A percentile compares a stretch with the other conserved stretches of the same genome.
Evolutionary conservation across 1,140 invertebrate species (phyloP).

Genomic region (Apis laboriosa): DNA sequence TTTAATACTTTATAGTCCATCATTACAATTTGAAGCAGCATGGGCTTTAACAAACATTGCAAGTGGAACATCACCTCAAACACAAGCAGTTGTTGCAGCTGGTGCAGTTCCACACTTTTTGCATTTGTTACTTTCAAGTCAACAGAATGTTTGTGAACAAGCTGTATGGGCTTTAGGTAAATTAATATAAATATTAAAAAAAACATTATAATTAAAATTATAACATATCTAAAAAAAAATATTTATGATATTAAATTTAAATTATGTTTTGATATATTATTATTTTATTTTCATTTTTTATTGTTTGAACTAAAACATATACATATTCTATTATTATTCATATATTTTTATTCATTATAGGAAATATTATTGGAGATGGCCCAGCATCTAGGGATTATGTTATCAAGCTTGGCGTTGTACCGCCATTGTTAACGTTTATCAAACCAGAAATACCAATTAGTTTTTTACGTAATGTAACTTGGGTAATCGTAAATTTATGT

Average conservation of each 20-base stretch:
- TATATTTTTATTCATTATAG: conserved; percentile 65
- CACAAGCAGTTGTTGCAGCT: conserved; percentile 96
- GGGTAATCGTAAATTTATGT: conserved; percentile 98
- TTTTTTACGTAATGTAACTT: conserved; percentile 98
- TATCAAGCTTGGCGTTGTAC: conserved; percentile 94
- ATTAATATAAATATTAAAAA: not conserved
- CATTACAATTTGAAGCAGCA: conserved; percentile 98
- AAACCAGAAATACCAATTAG: conserved; percentile 95
- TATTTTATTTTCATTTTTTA: not conserved
- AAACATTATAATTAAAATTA: not conserved
- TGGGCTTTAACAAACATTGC: conserved; percentile 99
- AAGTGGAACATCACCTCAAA: conserved; percentile 97
- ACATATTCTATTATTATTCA: not conserved
- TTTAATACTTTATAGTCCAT: conserved; percentile 85
- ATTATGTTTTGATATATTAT: not conserved
- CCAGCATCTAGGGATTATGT: conserved; percentile 95
- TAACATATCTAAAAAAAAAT: no score
- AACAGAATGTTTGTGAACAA: conserved; percentile 99
- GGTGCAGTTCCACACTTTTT: conserved; percentile 98
- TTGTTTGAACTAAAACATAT: conserved; percentile 3
- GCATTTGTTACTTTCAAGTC: conserved; percentile 92
- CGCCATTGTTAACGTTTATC: conserved; percentile 94
- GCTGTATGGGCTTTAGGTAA: conserved; percentile 98
- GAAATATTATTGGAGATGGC: conserved; percentile 96
- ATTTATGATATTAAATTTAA: not conserved